Percentiles rank a stretch among this genome's conserved stretches.
Conservation (phyloP, 2,113 vertebrate genomes). For the Helogale parvula region DNA sequence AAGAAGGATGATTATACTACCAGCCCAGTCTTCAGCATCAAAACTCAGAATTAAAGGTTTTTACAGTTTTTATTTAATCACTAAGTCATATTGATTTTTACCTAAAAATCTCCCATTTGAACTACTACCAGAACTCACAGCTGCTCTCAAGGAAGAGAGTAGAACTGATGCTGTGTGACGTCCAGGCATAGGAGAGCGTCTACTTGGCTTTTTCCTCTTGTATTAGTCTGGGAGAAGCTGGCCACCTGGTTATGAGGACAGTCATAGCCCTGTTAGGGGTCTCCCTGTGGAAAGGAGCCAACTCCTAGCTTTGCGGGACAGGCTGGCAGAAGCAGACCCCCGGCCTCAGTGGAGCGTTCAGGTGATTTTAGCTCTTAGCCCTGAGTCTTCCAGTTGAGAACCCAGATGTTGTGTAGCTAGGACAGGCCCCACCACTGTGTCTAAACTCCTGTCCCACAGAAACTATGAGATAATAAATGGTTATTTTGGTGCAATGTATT, state of each 20-base stretch:
- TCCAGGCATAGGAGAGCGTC: neutral
- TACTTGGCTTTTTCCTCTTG: neutral
- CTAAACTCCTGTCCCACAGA: neutral
- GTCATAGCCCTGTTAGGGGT: no score
- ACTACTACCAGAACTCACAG: neutral
- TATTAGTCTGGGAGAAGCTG: neutral
- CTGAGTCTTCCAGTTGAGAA: neutral
- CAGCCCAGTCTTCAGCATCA: neutral
- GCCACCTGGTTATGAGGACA: neutral
- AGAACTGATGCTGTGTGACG: neutral
- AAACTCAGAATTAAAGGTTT: constrained; percentile 9
- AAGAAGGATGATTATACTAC: neutral
- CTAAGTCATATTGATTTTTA: neutral
- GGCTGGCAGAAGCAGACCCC: neutral
- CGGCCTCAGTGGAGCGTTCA: neutral
- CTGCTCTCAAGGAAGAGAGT: no score
- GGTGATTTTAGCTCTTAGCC: neutral
- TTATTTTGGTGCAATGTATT: neutral
- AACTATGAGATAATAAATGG: neutral
- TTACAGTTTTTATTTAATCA: neutral
- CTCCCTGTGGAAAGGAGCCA: neutral
- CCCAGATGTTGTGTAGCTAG: neutral
- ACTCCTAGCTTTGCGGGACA: neutral
- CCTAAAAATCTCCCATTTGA: neutral
- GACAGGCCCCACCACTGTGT: neutral